These are phyloP conservation scores for Selenia dentaria DNA, from an alignment of 2,888 invertebrate species.

Conservation along the genomic window DNA sequence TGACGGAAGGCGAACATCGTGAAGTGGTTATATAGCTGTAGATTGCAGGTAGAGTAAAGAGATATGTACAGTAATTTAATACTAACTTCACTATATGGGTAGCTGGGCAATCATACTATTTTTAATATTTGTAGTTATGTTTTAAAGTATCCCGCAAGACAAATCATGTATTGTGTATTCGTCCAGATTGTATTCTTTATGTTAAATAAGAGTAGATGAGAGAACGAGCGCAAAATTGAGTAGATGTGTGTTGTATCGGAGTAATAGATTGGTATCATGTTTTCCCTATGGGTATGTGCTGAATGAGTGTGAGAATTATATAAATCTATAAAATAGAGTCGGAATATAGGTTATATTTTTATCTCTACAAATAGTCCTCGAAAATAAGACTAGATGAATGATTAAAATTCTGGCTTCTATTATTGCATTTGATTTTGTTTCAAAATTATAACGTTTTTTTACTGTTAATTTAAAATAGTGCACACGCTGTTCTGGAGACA, in stretches of 20 bases:
- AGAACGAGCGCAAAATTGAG: slow-evolving; percentile 49
- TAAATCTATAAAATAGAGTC: slow-evolving; percentile 38
- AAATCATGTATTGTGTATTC: slow-evolving; percentile 66
- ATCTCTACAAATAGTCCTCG: slow-evolving; percentile 52
- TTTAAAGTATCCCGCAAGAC: slow-evolving; percentile 61
- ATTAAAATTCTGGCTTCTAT: slow-evolving; percentile 71
- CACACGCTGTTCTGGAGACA: slow-evolving; percentile 47
- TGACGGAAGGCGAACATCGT: slow-evolving; percentile 48
- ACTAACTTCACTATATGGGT: slow-evolving; percentile 82
- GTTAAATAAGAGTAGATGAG: slow-evolving; percentile 47
- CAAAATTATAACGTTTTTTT: slow-evolving; percentile 47
- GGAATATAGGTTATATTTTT: slow-evolving; percentile 44
- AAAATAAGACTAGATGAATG: slow-evolving; percentile 64
- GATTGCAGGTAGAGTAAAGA: slow-evolving; percentile 68
- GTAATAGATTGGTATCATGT: slow-evolving; percentile 36
- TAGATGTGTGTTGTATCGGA: slow-evolving; percentile 48
- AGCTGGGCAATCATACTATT: slow-evolving; percentile 82
- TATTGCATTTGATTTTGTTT: slow-evolving; percentile 72
- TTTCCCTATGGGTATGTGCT: slow-evolving; percentile 32
- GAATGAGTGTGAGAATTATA: slow-evolving; percentile 38
- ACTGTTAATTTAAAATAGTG: slow-evolving; percentile 40
- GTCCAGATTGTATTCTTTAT: slow-evolving; percentile 58
- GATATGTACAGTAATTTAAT: slow-evolving; percentile 77
- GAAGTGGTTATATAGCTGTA: slow-evolving; percentile 69
- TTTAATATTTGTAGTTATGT: slow-evolving; percentile 72